Evolutionary conservation across 1,140 invertebrate species (phyloP), one percentile per base, ranked within the genome.

Genomic region (Thaumetopoea pityocampa): DNA sequence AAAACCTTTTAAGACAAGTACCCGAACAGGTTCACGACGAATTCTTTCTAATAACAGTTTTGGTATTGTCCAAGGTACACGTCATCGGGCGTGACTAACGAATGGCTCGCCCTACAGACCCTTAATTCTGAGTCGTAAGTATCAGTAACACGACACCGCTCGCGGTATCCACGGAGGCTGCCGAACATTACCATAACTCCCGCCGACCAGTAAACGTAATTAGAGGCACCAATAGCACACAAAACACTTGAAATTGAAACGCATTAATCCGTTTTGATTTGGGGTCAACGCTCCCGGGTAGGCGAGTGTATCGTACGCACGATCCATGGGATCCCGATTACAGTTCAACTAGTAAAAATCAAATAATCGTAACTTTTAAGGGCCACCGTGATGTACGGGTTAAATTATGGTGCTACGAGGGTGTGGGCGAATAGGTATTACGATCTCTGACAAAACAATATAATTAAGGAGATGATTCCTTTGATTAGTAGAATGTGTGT

Each of bases 51-150:
- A 84, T 84, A 78, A 84, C 56, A 72, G 67, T 84, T 84, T 84
- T 84, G 74, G 79, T 84, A 65, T 83, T 84, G 79, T 84, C 79
- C 77, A 84, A 84, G 79, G 80, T 81, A 84, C 77, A 84, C 76
- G 77, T 84, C 80, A 84, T 58, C 77, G 66, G 73, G 73, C 80
- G 80, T 81, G 74, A 80, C 74, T 71, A 84, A 83, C 76, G 79
- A 84, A 81, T 84, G 80, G 80, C 76, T 84, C 76, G 80, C 77
- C 73, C 80, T 84, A 72, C 80, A 84, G 73, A 84, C 71, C 76
- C 76, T 84, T 72, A 84, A 84, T 84, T 70, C 77, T 52, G 77
- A 84, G 73, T 78, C 77, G 80, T 84, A 84, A 84, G 80, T 84
- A 84, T 84, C 76, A 77, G 55, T 67, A 67, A 73, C 58, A 65